phyloP scores from a whole-genome alignment of 2,797 vertebrate species.

The Mormyrops boulengeri region DNA sequence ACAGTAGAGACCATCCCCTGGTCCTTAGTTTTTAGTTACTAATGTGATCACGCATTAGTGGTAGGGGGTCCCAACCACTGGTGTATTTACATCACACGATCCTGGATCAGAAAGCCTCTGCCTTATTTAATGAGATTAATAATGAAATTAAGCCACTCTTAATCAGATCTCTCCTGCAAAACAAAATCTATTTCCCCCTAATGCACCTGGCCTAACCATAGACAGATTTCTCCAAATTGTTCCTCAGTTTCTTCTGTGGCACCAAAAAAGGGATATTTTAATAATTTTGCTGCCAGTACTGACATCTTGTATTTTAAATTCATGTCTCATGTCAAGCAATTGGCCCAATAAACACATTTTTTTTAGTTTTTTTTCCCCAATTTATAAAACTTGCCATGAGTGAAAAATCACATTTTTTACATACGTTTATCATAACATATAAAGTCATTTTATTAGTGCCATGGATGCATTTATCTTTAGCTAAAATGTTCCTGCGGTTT shows the following conservation, averaged over 20 bases:
- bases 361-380: not conserved
- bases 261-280: not conserved
- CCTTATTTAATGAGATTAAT: not conserved
- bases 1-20: not conserved
- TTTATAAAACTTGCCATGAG: not conserved
- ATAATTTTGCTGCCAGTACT: not conserved
- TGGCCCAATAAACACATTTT: not conserved
- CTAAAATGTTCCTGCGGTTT: not conserved
- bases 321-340: not conserved
- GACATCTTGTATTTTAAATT: not conserved
- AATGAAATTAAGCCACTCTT: not conserved
- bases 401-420: not conserved
- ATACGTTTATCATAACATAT: not conserved
- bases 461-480: not conserved
- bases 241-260: not conserved
- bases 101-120: not conserved
- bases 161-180: not conserved
- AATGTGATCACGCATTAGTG: not conserved
- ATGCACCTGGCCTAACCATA: not conserved
- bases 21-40: not conserved
- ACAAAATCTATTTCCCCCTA: not conserved
- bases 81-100: not conserved
- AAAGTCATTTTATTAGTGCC: not conserved
- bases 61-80: not conserved
- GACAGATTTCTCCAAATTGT: not conserved